These are phyloP conservation scores for Silurus asotus DNA, from an alignment of 2,113 vertebrate species.

Conservation along the genomic window DNA sequence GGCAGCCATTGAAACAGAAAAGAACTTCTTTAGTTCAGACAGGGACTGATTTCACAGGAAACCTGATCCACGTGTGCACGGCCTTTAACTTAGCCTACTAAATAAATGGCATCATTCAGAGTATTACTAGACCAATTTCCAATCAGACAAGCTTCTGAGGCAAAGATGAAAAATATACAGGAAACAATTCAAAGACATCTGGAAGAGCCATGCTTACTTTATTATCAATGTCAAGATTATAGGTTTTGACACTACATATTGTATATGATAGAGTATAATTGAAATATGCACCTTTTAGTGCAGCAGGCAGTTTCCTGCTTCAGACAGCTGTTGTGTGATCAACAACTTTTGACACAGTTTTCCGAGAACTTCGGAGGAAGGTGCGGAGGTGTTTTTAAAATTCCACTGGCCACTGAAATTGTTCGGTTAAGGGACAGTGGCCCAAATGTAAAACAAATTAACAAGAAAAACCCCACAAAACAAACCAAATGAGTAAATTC, in stretches of 20 bases:
- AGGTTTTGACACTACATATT: not conserved
- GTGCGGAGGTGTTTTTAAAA: not conserved
- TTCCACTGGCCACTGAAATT: not conserved
- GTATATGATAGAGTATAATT: not conserved
- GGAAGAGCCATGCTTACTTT: not conserved
- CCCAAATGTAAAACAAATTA: not conserved
- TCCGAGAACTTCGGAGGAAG: not conserved
- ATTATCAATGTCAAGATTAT: not conserved
- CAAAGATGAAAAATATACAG: not conserved
- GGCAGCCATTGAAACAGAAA: constrained; percentile 11
- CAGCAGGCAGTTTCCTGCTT: not conserved
- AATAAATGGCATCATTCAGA: not conserved
- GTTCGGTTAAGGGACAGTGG: not conserved
- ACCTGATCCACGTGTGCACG: constrained; percentile 7
- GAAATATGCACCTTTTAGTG: not conserved
- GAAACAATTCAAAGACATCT: not conserved
- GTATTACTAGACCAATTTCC: not conserved
- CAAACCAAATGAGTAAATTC: not conserved
- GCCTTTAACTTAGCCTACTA: constrained; percentile 16
- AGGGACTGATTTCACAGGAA: constrained; percentile 40
- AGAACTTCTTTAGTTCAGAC: not conserved
- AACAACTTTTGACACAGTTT: not conserved
- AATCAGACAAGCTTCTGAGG: not conserved
- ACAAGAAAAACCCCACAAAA: not conserved
- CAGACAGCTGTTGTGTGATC: not conserved